Base-by-base conservation (phyloP, 2,888 invertebrate species). In the Drosophila neutralis region DNA sequence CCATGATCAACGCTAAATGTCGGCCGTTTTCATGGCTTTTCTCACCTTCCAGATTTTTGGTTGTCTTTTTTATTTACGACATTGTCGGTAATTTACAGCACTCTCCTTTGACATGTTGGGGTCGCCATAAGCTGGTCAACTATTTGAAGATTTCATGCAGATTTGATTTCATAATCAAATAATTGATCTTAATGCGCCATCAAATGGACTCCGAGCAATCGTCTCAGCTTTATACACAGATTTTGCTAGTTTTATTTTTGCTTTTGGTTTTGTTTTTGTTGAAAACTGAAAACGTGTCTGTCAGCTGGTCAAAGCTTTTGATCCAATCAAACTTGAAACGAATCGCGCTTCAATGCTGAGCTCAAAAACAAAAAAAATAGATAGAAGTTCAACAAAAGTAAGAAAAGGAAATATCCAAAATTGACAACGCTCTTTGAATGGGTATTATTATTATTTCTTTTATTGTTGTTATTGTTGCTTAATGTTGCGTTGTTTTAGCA, bases 171-270 rank as follows among this genome's bases (percentile, higher is more conserved):
- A 83, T 89, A 92, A 92, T 91, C 91, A 91, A 91, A 92, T 91
- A 91, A 91, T 92, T 91, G 91, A 92, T 92, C 92, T 92, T 91
- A 92, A 91, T 91, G 90, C 91, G 91, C 82, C 90, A 80, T 83
- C 90, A 87, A 90, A 89, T 84, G 80, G 77, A 80, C 53, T 72
- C 49, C 60, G 48, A 64, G 69, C 70, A 45, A 29, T 29, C 51
- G 58, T 6, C 33, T 49, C 61, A 67, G 40, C 38, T 3, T 10
- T 45, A 29, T n/a, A n/a, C 27, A 7, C 21, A 68, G 24, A 36
- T 51, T 57, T 66, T n/a, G 58, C 61, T 54, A 54, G 45, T 36
- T 29, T 24, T 36, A 15, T 31, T 24, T 24, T 42, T 61, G 38
- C 42, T 62, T 52, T 59, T 58, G 53, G 63, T 42, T 21, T 53